A percentile compares a stretch with the other conserved stretches of the same genome.
These are phyloP conservation scores for Formica exsecta DNA, from an alignment of 1,140 invertebrate genomes.

Conservation along the genomic window DNA sequence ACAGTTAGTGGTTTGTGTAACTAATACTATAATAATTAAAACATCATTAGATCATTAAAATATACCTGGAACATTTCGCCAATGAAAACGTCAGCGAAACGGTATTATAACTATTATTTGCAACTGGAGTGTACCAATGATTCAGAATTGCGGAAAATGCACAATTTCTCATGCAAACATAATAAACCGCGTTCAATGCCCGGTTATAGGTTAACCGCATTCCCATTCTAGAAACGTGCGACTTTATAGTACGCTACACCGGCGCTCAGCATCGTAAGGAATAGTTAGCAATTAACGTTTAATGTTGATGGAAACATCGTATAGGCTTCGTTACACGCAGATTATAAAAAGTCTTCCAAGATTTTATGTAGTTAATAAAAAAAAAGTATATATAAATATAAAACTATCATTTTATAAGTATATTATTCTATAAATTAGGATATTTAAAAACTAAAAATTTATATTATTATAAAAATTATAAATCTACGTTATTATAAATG, in stretches of 20 bases:
- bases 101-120: conserved; percentile 43
- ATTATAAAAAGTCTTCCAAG: not conserved
- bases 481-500: not conserved
- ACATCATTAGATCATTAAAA: conserved; percentile 10
- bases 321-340: not conserved
- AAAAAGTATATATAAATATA: not conserved
- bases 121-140: conserved; percentile 25
- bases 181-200: not conserved
- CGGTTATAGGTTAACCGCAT: conserved; percentile 4
- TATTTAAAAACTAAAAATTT: too few species aligned
- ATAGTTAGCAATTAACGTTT: conserved; percentile 44
- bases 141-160: conserved; percentile 1
- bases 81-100: conserved; percentile 15
- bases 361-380: not conserved
- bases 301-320: not conserved
- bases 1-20: not conserved
- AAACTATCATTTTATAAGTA: not conserved
- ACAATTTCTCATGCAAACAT: conserved; percentile 48
- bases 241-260: conserved; percentile 23
- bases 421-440: too few species aligned
- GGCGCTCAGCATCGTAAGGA: conserved; percentile 26
- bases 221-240: conserved; percentile 48
- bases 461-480: too few species aligned
- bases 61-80: conserved; percentile 23
- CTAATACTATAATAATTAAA: conserved; percentile 16